Percentiles rank a stretch among this genome's conserved stretches.
phyloP scores from a whole-genome alignment of 2,888 invertebrate genomes.

The Luperina nickerlii region DNA sequence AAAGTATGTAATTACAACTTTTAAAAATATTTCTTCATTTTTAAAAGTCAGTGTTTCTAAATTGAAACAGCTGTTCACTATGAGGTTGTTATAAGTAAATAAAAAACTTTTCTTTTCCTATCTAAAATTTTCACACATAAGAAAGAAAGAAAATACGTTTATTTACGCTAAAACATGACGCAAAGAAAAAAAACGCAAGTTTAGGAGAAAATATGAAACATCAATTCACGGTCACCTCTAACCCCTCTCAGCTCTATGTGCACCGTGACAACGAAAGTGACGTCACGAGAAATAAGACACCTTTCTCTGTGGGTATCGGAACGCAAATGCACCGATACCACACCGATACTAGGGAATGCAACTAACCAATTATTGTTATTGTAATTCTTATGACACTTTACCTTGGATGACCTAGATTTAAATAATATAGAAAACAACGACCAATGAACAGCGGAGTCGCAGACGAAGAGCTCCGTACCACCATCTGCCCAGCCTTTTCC shows the following conservation, averaged over 20 bases:
- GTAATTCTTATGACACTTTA: slow-evolving; percentile 53
- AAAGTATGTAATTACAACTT: too few relatives aligned
- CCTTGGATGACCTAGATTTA: slow-evolving; percentile 36
- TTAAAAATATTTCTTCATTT: too few relatives aligned
- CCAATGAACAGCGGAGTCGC: too few relatives aligned
- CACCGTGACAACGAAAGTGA: slow-evolving; percentile 65
- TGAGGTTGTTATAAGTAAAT: too few relatives aligned
- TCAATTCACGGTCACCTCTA: slow-evolving; percentile 37
- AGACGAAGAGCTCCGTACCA: too few relatives aligned
- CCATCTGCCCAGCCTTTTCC: too few relatives aligned
- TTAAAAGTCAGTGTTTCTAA: too few relatives aligned
- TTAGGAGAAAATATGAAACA: background rate
- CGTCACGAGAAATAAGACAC: slow-evolving; percentile 73
- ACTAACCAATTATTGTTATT: slow-evolving; percentile 47
- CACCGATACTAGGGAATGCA: slow-evolving; percentile 60
- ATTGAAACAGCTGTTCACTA: too few relatives aligned
- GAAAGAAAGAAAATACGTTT: too few relatives aligned
- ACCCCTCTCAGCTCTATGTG: slow-evolving; percentile 49
- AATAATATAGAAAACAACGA: background rate
- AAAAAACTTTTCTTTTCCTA: background rate
- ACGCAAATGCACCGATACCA: slow-evolving; percentile 68
- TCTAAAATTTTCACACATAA: background rate
- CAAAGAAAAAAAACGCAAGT: background rate
- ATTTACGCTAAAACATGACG: too few relatives aligned
- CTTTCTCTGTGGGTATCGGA: slow-evolving; percentile 74